A percentile compares a stretch with the other conserved stretches of the same genome.
These are phyloP conservation scores for Nothocercus julius DNA, from an alignment of 2,113 vertebrate species.

Conservation along the genomic window DNA sequence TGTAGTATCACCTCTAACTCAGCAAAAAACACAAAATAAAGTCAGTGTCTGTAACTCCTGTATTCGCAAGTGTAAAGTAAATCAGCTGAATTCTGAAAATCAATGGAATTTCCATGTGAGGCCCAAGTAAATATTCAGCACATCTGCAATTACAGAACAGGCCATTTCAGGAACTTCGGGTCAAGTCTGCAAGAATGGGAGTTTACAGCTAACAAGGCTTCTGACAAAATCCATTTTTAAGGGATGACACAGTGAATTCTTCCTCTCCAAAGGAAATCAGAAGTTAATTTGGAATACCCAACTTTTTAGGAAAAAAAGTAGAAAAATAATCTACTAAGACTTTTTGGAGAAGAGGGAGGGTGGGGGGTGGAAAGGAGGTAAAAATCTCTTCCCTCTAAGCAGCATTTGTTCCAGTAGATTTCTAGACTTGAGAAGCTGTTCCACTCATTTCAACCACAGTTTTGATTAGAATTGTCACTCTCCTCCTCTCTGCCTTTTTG, in stretches of 20 bases:
- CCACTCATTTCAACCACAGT: fast-evolving
- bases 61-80: too few species aligned
- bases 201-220: not conserved
- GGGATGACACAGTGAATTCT: not conserved
- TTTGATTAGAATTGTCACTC: not conserved
- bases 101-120: too few species aligned
- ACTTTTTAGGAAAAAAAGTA: too few species aligned
- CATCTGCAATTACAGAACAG: not conserved
- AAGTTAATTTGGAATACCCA: not conserved
- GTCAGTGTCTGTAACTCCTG: too few species aligned
- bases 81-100: too few species aligned
- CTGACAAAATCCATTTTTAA: not conserved
- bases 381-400: not conserved
- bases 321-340: too few species aligned
- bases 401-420: not conserved
- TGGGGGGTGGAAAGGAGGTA: not conserved
- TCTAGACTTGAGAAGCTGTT: not conserved
- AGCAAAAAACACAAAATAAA: too few species aligned
- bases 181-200: not conserved
- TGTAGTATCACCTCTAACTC: not conserved
- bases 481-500: not conserved
- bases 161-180: not conserved
- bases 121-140: too few species aligned
- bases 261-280: not conserved
- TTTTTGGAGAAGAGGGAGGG: too few species aligned